phyloP scores from a whole-genome alignment of 2,888 invertebrate species.

The Eretmocerus hayati region DNA sequence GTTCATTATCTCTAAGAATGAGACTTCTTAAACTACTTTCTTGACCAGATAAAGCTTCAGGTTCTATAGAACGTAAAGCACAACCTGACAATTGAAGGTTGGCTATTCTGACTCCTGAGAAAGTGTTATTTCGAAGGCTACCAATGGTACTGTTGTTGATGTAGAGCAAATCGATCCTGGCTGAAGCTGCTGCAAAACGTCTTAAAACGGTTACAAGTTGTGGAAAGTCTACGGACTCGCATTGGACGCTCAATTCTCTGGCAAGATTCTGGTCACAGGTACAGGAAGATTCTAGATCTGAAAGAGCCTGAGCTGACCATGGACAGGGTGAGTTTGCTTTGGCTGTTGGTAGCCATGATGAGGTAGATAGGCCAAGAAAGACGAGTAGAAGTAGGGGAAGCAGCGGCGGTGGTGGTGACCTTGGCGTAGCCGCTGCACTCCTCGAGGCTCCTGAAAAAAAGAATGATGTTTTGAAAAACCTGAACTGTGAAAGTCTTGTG shows the following conservation, averaged over 20 bases:
- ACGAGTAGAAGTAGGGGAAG: too few species aligned
- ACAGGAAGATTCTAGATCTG: slow-evolving; percentile 72
- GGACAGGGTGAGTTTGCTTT: slow-evolving; percentile 69
- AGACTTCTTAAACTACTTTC: slow-evolving; percentile 73
- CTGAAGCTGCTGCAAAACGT: slow-evolving; percentile 55
- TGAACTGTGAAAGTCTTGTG: too few species aligned
- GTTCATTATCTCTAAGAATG: slow-evolving; percentile 76
- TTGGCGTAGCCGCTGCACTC: too few species aligned
- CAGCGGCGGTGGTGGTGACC: too few species aligned
- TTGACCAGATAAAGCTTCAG: slow-evolving; percentile 75
- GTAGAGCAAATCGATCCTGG: slow-evolving; percentile 73
- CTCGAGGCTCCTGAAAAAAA: too few species aligned
- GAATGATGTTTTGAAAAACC: too few species aligned
- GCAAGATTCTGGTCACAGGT: slow-evolving; percentile 83
- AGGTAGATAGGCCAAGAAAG: too few species aligned
- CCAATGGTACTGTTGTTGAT: slow-evolving; percentile 80
- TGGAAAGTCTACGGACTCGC: slow-evolving; percentile 79
- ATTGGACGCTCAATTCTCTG: slow-evolving; percentile 80
- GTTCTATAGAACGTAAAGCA: slow-evolving; percentile 62
- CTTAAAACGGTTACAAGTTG: slow-evolving; percentile 68
- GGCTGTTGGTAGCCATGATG: too few species aligned
- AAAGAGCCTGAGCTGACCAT: slow-evolving; percentile 56
- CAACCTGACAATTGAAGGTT: slow-evolving; percentile 83
- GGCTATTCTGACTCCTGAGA: slow-evolving; percentile 64
- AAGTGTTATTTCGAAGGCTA: slow-evolving; percentile 60